These are phyloP conservation scores for Aphelocoma californica DNA, from an alignment of 2,797 vertebrate genomes.

Conservation along the genomic window DNA sequence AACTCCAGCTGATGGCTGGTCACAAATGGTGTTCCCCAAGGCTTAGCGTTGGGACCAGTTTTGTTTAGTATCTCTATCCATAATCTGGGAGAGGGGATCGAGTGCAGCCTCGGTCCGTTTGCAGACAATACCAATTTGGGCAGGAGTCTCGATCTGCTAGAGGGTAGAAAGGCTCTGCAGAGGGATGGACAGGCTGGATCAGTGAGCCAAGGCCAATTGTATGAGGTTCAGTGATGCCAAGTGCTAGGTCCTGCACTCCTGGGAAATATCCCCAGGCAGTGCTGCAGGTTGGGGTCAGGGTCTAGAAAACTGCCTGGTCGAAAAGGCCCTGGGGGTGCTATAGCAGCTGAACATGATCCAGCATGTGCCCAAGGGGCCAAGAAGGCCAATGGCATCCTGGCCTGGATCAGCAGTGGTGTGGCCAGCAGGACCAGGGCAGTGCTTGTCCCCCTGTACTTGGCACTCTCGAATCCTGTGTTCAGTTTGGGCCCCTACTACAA, in stretches of 20 bases:
- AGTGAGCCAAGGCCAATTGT: neutral
- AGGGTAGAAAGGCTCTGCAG: neutral
- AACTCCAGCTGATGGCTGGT: neutral
- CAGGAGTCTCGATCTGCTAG: neutral
- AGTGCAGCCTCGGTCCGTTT: neutral
- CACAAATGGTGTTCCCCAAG: neutral
- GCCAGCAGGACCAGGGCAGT: neutral
- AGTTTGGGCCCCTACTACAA: neutral
- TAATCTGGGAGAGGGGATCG: neutral
- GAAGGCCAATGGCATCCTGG: neutral
- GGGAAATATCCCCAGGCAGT: neutral
- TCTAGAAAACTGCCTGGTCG: neutral
- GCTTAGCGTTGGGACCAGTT: neutral
- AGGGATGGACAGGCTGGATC: neutral
- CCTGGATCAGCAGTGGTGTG: accelerated
- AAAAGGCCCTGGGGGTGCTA: neutral
- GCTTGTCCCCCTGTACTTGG: accelerated
- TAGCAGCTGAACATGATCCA: neutral
- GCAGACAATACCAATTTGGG: neutral
- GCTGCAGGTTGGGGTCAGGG: neutral
- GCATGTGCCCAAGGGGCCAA: accelerated
- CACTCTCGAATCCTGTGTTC: neutral
- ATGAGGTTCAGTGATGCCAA: neutral
- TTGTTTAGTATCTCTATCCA: neutral
- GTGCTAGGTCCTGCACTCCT: neutral